These are phyloP conservation scores for Australoheros scitulus DNA, from an alignment of 2,113 vertebrate species.

Conservation along the genomic window DNA sequence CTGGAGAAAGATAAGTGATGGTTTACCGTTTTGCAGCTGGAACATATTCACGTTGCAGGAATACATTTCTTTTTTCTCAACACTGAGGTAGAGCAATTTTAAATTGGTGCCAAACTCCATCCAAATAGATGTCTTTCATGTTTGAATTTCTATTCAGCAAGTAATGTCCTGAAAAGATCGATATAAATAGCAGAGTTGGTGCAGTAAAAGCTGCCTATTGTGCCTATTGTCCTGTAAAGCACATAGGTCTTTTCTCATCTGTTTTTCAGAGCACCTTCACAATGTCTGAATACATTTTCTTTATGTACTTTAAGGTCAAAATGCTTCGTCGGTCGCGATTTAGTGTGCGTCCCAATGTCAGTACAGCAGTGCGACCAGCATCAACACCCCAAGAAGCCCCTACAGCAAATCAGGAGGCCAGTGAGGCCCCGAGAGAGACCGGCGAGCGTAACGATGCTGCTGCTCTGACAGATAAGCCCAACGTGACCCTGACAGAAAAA, in stretches of 20 bases:
- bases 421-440: slow-evolving; percentile 3
- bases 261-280: neutral
- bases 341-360: slow-evolving; percentile 87
- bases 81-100: no score
- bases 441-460: neutral
- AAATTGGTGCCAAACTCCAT: no score
- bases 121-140: no score
- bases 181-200: no score
- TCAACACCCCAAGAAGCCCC: slow-evolving; percentile 53
- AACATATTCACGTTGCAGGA: no score
- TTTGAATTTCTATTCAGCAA: no score
- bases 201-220: no score
- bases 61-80: no score
- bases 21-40: neutral
- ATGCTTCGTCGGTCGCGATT: slow-evolving; percentile 94
- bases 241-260: neutral
- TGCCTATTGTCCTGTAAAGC: no score
- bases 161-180: no score
- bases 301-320: slow-evolving; percentile 40
- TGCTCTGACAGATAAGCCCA: slow-evolving; percentile 5
- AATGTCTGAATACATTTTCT: neutral
- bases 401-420: slow-evolving; percentile 27
- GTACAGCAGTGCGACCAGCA: slow-evolving; percentile 57
- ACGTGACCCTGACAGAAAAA: slow-evolving; percentile 26
- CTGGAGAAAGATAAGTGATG: neutral